phyloP scores from a whole-genome alignment of 2,797 vertebrate species.

The Myotis planiceps region DNA sequence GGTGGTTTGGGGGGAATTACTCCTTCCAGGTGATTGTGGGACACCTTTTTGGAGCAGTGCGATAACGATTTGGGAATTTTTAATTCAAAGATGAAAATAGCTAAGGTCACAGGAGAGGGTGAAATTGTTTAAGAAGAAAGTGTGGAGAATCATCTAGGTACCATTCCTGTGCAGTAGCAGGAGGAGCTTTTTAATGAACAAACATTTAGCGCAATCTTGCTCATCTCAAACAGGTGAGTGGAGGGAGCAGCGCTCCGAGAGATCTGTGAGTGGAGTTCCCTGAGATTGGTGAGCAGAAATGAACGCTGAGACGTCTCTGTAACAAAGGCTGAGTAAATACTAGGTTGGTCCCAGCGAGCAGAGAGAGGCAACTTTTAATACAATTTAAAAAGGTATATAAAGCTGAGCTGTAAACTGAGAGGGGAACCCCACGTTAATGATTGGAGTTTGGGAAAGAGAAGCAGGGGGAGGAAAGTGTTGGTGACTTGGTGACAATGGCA shows the following conservation, averaged over 20 bases:
- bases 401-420: not conserved
- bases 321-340: not conserved
- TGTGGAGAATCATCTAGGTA: not conserved
- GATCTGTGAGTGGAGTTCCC: too few relatives aligned
- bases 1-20: not conserved
- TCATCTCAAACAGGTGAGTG: not conserved
- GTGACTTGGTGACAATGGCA: constrained; percentile 51
- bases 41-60: not conserved
- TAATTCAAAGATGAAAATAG: not conserved
- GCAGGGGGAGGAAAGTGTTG: constrained; percentile 22
- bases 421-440: not conserved
- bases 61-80: not conserved
- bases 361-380: not conserved
- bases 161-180: not conserved
- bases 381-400: not conserved
- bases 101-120: not conserved
- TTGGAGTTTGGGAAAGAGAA: not conserved
- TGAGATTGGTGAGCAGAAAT: not conserved
- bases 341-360: not conserved
- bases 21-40: not conserved
- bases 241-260: not conserved
- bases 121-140: not conserved
- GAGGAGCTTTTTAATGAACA: not conserved
- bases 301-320: not conserved
- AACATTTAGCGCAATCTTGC: not conserved